A percentile compares a stretch with the other conserved stretches of the same genome.
Evolutionary conservation across 1,140 invertebrate genomes (phyloP).

Genomic region (Lordiphosa clarofinis): DNA sequence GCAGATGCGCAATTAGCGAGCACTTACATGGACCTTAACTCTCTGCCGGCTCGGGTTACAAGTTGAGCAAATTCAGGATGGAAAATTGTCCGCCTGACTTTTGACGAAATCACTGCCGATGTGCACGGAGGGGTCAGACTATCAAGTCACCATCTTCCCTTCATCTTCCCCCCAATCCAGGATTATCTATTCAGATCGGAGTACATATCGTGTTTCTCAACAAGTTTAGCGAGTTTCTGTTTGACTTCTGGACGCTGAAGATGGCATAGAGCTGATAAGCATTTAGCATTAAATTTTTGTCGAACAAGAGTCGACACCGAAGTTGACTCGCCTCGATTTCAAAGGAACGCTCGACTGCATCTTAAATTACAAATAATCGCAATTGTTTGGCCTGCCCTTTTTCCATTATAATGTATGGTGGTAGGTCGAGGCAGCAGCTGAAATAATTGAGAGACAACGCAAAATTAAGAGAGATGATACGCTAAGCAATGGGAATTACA

Average conservation of each 20-base stretch:
- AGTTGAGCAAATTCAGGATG: slow-evolving; percentile 2
- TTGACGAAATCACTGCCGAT: slow-evolving; percentile 40
- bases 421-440: slow-evolving; percentile 54
- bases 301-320: slow-evolving; percentile 60
- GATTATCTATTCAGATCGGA: slow-evolving; percentile 19
- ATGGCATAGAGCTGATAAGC: slow-evolving; percentile 54
- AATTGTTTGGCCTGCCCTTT: slow-evolving; percentile 51
- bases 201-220: slow-evolving; percentile 68
- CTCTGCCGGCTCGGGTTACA: slow-evolving; percentile 41
- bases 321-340: slow-evolving; percentile 64
- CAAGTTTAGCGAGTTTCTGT: slow-evolving; percentile 75
- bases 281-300: slow-evolving; percentile 65
- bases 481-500: slow-evolving; percentile 1
- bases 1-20: slow-evolving; percentile 73
- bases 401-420: slow-evolving; percentile 11
- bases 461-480: slow-evolving; percentile 56
- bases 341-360: slow-evolving; percentile 70
- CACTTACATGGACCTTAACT: slow-evolving; percentile 35
- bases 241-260: slow-evolving; percentile 63
- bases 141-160: slow-evolving; percentile 64
- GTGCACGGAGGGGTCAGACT: slow-evolving; percentile 41
- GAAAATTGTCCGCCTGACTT: slow-evolving; percentile 46
- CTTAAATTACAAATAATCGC: slow-evolving; percentile 79
- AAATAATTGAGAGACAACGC: slow-evolving; percentile 78
- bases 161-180: slow-evolving; percentile 33